Conservation (phyloP, 2,888 invertebrate species). For the Athrips mouffetella region DNA sequence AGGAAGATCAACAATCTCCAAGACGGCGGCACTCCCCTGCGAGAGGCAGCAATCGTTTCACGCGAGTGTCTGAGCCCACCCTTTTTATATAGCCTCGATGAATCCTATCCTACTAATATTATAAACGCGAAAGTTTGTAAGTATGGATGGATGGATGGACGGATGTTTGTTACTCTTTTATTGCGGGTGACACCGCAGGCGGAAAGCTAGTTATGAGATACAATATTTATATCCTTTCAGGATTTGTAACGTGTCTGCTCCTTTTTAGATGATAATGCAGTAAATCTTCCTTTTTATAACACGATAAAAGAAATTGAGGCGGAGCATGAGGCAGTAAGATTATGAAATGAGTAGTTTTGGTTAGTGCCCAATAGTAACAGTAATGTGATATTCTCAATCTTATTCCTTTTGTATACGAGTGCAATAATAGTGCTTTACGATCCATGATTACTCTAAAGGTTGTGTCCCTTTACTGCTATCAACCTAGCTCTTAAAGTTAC, state of each 20-base stretch:
- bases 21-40: constrained; percentile 38
- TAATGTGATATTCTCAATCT: no score
- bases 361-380: background rate
- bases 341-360: no score
- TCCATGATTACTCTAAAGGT: no score
- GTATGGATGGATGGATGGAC: no score
- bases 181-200: no score
- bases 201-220: constrained; percentile 72
- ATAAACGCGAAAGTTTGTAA: no score
- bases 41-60: constrained; percentile 51
- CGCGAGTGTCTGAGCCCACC: constrained; percentile 52
- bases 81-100: constrained; percentile 65
- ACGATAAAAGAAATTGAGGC: constrained; percentile 48
- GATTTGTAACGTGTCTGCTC: constrained; percentile 60
- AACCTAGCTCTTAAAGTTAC: no score
- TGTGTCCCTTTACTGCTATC: no score
- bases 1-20: constrained; percentile 43
- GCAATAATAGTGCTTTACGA: no score
- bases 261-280: constrained; percentile 62
- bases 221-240: constrained; percentile 69
- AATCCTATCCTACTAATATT: no score
- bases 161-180: no score
- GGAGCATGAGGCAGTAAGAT: constrained; percentile 23
- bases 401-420: no score
- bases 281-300: constrained; percentile 57